Base-by-base conservation (phyloP, 2,113 vertebrate species). In the Lathamus discolor region DNA sequence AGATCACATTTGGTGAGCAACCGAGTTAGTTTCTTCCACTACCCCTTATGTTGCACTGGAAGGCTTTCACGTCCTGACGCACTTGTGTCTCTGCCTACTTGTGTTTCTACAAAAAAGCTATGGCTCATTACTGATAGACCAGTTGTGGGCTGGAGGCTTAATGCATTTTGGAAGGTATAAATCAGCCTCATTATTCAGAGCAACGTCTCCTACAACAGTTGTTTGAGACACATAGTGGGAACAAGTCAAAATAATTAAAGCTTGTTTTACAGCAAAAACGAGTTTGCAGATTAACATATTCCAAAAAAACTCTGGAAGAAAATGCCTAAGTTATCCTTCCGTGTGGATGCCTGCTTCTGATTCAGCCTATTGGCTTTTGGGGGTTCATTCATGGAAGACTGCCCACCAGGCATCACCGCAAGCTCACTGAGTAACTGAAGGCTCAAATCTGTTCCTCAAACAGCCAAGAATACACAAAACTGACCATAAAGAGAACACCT, bases 181-280 rank as follows among this genome's bases (percentile, higher is more conserved):
- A 70, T 15, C 69, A 90, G 92, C 81, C 75, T 80, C 3, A 6
- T 67, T 68, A 90, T 57, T 84, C 91, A 93, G 37, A 76, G 84
- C 48, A 80, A 35, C 33, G 15, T 61, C 75, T 73, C 91, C 80
- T 77, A 55, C 52, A 86, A 70, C 67, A 85, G 69, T 54, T 37
- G 89, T 89, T 55, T 83, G 78, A 92, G 77, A 92, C 31, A 92
- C 68, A 59, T 10, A 52, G 83, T 91, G 83, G 93, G 95, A 95
- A 94, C 64, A 35, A 88, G 77, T 52, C 77, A 87, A 96, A 92
- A 92, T 86, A 93, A 86, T 68, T 54, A 88, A 88, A 88, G 88
- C 85, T 83, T 72, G 75, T 90, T 95, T 83, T 77, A 90, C 79
- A 83, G 92, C 75, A 95, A 91, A 90, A 94, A 49, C 83, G 44